Base-by-base conservation (phyloP, 2,888 invertebrate species). In the Nomada ruficornis region DNA sequence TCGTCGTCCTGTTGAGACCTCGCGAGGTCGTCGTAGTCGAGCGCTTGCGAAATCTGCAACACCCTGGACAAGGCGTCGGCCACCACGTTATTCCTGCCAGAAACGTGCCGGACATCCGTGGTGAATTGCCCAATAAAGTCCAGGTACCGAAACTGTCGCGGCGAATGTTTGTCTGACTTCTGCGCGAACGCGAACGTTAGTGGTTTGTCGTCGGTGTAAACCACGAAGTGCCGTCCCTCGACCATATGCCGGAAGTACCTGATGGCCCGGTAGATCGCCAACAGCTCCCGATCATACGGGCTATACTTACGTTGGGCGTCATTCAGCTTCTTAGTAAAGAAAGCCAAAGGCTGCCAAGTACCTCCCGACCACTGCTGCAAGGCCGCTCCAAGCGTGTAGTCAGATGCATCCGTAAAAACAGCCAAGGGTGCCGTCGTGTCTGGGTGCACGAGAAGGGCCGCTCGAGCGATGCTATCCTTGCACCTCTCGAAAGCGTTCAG, bases 251-350 rank as follows among this genome's bases (percentile, higher is more conserved):
- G 54, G 54, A 67, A 54, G 2, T 36, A 29, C 11, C 54, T 54
- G 36, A 52, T 15, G 9, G 54, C 65, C 29, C n/a, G n/a, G 15
- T 67, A 54, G 5, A 67, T 18, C 1, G 65, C 65, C 13, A 67
- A n/a, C 13, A 67, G 52, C n/a, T 54, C 65, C 36, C 65, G 52
- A 67, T 67, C 67, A 15, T 9, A 67, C 29, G 67, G 52, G 18
- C 54, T 54, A 20, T 54, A 67, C 11, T 67, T 67, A 0, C n/a
- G n/a, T 13, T 67, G 36, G 52, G 52, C 23, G 4, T n/a, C 4
- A 11, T 52, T 36, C 5, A 68, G 42, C 15, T 55, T 55, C 15
- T 42, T 68, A 2, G 68, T 2, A 23, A 68, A 68, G 42, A 68
- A 55, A 2, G 42, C 68, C 4, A 57, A 15, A 9, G 68, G 68